Base-by-base conservation (phyloP, 2,888 invertebrate genomes). In the Phrixothrix hirtus region DNA sequence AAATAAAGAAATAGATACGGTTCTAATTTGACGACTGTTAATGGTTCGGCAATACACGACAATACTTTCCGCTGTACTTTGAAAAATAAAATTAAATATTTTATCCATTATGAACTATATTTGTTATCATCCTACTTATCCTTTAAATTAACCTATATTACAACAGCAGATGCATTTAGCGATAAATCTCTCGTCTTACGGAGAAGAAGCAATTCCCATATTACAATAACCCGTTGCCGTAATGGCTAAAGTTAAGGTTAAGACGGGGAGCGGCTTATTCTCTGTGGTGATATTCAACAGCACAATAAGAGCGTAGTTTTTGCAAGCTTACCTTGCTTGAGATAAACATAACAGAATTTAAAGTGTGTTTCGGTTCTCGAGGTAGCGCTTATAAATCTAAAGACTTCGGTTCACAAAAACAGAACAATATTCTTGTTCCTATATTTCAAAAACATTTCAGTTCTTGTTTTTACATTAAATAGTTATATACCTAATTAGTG, bases 201-300 rank as follows among this genome's bases (percentile, higher is more conserved):
- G 65, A 62, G 68, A 70, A 72, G 69, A 72, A 70, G 70, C 66
- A 66, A 67, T 67, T 70, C 66, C 57, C 65, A 68, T 67, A 70
- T 72, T 70, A 71, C 68, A 71, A 71, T 70, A 71, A 70, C 69
- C 69, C 63, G 65, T 62, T 63, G 60, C 65, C 63, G 69, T 73
- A 73, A 74, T 74, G 73, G 73, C 63, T 60, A 72, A 74, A 74
- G 73, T 74, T 74, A 64, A 66, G 68, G 71, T 68, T 71, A 72
- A 72, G 69, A 68, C 68, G 65, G 68, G 66, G 69, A 65, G 62
- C 67, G 69, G 67, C 68, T 71, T 71, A 71, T 71, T 72, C 72
- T 70, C 70, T 65, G 66, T 65, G 71, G 73, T 69, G 71, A 72
- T 72, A 72, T 72, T 71, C 71, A 63, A 60, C 58, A 67, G 68